phyloP scores from a whole-genome alignment of 2,797 vertebrate genomes.

The Chelmon rostratus region DNA sequence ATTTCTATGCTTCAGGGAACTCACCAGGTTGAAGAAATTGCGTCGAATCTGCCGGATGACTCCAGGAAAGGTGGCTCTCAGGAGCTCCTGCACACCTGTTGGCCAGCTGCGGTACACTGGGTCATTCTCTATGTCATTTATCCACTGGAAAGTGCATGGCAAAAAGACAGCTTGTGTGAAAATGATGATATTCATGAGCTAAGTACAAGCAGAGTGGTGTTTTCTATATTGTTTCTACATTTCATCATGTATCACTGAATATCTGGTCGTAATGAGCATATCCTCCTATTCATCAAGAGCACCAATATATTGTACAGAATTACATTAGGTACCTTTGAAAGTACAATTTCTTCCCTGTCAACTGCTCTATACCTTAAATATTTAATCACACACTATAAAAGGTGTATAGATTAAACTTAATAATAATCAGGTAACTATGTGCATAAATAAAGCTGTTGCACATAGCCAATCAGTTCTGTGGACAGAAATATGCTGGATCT shows the following conservation, averaged over 20 bases:
- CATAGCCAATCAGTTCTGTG: not conserved
- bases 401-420: not conserved
- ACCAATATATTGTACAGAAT: not conserved
- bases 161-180: conserved; percentile 1
- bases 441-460: not conserved
- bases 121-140: conserved; percentile 96
- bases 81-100: conserved; percentile 90
- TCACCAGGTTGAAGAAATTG: conserved; percentile 96
- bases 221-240: not conserved
- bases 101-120: conserved; percentile 91
- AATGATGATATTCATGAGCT: conserved; percentile 10
- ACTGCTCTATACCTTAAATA: not conserved
- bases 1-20: conserved; percentile 56
- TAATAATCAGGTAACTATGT: not conserved
- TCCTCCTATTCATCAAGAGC: conserved; percentile 9
- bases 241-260: not conserved
- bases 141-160: conserved; percentile 87
- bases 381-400: not conserved
- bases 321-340: conserved; percentile 1
- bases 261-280: not conserved
- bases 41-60: conserved; percentile 92
- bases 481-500: not conserved
- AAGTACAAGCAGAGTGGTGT: not conserved
- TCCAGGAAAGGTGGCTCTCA: conserved; percentile 91
- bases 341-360: not conserved